Conservation (phyloP, 2,888 invertebrate genomes). For the Aradus depressus region DNA sequence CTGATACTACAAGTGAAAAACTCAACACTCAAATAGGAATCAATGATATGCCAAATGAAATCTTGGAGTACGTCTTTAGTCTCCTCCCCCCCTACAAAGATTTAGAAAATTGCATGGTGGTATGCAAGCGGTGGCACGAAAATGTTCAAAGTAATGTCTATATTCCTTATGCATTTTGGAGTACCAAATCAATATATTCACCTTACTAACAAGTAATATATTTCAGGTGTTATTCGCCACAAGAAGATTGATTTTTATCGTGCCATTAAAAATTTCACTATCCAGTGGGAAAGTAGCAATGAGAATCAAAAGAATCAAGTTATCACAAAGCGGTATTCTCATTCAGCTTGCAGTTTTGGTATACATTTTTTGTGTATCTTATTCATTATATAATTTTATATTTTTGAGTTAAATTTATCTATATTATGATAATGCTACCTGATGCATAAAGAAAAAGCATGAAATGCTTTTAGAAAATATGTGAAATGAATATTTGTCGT, state of each 20-base stretch:
- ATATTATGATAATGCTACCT: no score
- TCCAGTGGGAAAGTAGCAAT: slow-evolving; percentile 56
- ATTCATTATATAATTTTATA: no score
- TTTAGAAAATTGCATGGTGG: slow-evolving; percentile 71
- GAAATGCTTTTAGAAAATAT: no score
- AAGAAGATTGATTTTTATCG: slow-evolving; percentile 61
- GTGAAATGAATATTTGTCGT: no score
- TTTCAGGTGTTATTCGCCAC: slow-evolving; percentile 64
- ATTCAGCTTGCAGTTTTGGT: slow-evolving; percentile 70
- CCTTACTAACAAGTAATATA: neutral
- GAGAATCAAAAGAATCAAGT: slow-evolving; percentile 40
- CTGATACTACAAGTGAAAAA: neutral
- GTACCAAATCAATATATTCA: neutral
- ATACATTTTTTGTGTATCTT: no score
- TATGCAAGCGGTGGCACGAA: slow-evolving; percentile 76
- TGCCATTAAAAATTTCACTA: slow-evolving; percentile 62
- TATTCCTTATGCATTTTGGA: neutral
- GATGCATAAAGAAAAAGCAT: no score
- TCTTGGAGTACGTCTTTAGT: slow-evolving; percentile 81
- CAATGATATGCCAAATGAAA: slow-evolving; percentile 78
- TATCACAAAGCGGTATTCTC: slow-evolving; percentile 86
- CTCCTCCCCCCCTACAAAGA: slow-evolving; percentile 84
- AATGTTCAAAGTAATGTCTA: slow-evolving; percentile 65
- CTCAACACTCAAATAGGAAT: no score
- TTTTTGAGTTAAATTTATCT: no score